Percentiles rank a stretch among this genome's conserved stretches.
phyloP scores from a whole-genome alignment of 2,113 vertebrate genomes.

The Halcyon senegalensis region DNA sequence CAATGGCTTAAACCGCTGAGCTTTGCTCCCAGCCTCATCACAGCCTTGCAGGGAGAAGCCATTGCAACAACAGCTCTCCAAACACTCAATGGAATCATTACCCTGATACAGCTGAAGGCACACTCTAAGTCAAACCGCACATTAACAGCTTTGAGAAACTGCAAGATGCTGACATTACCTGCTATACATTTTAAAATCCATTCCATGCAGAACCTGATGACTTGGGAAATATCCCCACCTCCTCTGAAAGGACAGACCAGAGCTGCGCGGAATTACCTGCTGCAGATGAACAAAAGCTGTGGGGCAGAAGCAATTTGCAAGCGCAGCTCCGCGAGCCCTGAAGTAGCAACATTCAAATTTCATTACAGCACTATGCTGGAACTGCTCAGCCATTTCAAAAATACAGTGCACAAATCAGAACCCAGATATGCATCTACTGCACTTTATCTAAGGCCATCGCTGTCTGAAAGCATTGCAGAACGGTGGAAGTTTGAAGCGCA shows the following conservation, averaged over 20 bases:
- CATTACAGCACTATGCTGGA: background rate
- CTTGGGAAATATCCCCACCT: background rate
- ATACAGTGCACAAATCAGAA: background rate
- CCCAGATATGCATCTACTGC: background rate
- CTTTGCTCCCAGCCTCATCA: background rate
- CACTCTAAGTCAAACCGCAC: background rate
- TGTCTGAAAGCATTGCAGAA: background rate
- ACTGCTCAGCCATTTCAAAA: background rate
- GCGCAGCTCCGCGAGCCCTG: accelerated
- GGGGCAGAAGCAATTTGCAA: background rate
- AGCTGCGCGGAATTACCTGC: background rate
- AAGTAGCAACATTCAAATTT: background rate
- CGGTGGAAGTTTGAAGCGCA: accelerated
- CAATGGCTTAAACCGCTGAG: background rate
- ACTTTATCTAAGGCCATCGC: background rate
- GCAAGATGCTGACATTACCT: background rate
- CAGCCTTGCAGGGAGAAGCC: background rate
- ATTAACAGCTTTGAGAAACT: background rate
- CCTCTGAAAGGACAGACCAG: background rate
- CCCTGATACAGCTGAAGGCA: background rate
- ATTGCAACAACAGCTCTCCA: background rate
- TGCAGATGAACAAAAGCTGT: background rate
- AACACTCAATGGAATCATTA: background rate
- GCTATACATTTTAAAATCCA: background rate
- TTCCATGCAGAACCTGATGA: background rate